A percentile compares a stretch with the other conserved stretches of the same genome.
Evolutionary conservation across 2,888 invertebrate species (phyloP).

Genomic region (Sialis lutaria): DNA sequence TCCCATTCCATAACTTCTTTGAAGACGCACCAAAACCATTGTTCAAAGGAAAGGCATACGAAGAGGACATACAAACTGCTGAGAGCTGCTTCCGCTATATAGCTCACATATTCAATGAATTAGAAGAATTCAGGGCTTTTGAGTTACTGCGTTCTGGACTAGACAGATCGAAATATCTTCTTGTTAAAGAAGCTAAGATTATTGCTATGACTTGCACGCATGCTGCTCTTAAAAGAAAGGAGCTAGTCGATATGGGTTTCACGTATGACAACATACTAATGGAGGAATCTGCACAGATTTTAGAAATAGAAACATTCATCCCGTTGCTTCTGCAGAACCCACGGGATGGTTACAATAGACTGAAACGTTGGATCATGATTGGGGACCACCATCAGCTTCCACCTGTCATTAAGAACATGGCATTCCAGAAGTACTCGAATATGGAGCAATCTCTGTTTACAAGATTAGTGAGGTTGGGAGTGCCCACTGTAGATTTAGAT

Average conservation of each 20-base stretch:
- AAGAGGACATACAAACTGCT: slow-evolving; percentile 76
- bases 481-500: slow-evolving; percentile 93
- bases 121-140: slow-evolving; percentile 97
- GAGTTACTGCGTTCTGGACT: slow-evolving; percentile 88
- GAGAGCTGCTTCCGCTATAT: slow-evolving; percentile 90
- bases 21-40: slow-evolving; percentile 83
- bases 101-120: slow-evolving; percentile 85
- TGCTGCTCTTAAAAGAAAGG: slow-evolving; percentile 90
- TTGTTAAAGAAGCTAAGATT: slow-evolving; percentile 97
- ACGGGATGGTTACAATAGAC: slow-evolving; percentile 82
- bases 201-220: slow-evolving; percentile 99
- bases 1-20: slow-evolving; percentile 91
- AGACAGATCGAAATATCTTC: slow-evolving; percentile 87
- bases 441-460: slow-evolving; percentile 99
- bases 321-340: slow-evolving; percentile 97
- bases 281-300: slow-evolving; percentile 98
- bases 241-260: slow-evolving; percentile 87
- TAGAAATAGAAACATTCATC: slow-evolving; percentile 99
- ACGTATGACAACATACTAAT: slow-evolving; percentile 98
- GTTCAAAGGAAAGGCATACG: slow-evolving; percentile 60
- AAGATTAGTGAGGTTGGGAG: slow-evolving; percentile 85
- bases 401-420: slow-evolving; percentile 99
- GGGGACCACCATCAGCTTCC: slow-evolving; percentile 98
- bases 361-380: slow-evolving; percentile 99
- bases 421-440: slow-evolving; percentile 98